Conservation (phyloP, 2,888 invertebrate genomes). For the Acanthosepion pharaonis region DNA sequence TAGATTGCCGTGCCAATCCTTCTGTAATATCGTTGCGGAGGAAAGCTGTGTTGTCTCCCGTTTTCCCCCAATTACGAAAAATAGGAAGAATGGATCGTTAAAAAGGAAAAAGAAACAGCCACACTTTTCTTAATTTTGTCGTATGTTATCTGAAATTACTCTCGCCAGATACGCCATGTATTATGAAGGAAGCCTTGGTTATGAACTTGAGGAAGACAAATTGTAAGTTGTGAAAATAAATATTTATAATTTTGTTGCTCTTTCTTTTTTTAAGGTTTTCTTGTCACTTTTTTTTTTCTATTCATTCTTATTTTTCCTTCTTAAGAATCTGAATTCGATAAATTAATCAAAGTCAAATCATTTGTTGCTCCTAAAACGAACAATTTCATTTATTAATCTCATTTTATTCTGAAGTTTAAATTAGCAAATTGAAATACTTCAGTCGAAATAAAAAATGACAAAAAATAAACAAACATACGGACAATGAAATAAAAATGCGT, state of each 20-base stretch:
- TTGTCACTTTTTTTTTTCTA: background rate
- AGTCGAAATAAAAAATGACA: too few relatives aligned
- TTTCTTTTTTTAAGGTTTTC: background rate
- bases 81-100: background rate
- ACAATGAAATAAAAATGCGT: too few relatives aligned
- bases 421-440: too few relatives aligned
- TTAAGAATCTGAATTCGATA: background rate
- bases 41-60: background rate
- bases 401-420: too few relatives aligned
- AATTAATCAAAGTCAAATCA: background rate
- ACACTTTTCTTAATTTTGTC: background rate
- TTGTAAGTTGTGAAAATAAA: slow-evolving; percentile 77
- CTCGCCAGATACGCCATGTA: slow-evolving; percentile 42
- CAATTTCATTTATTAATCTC: background rate
- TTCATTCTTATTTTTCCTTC: background rate
- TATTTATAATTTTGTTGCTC: background rate
- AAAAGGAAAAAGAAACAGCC: background rate
- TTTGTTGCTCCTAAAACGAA: background rate
- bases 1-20: background rate
- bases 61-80: background rate
- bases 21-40: background rate
- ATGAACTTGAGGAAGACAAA: slow-evolving; percentile 88
- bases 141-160: slow-evolving; percentile 21
- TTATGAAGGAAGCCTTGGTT: slow-evolving; percentile 78
- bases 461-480: too few relatives aligned